Evolutionary conservation across 2,888 invertebrate species (phyloP).

Genomic region (Lampropteryx suffumata): DNA sequence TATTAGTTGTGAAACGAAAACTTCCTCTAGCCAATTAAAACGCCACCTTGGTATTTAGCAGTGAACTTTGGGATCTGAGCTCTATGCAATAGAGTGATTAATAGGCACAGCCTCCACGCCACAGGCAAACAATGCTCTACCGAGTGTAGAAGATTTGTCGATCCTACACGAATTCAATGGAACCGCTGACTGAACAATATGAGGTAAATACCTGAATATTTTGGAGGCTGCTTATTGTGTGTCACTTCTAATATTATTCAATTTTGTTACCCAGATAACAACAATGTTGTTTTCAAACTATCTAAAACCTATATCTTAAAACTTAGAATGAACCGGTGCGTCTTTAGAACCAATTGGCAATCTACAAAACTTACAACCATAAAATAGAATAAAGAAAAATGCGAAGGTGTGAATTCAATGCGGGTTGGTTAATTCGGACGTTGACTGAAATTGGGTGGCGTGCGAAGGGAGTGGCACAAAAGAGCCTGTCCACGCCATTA

Average conservation of each 20-base stretch:
- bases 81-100: constrained; percentile 17
- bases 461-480: constrained; percentile 39
- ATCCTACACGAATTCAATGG: constrained; percentile 8
- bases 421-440: constrained; percentile 51
- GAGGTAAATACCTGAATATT: not conserved
- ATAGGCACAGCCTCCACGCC: constrained; percentile 15
- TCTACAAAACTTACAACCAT: constrained; percentile 1
- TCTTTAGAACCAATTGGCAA: constrained; percentile 9
- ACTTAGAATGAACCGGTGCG: too few species aligned
- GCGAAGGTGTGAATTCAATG: constrained; percentile 50
- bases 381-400: constrained; percentile 35
- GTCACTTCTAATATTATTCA: too few species aligned
- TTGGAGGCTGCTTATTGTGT: constrained; percentile 1
- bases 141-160: constrained; percentile 22
- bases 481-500: constrained; percentile 64
- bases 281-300: too few species aligned
- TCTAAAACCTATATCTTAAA: too few species aligned
- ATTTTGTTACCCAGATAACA: too few species aligned
- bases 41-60: constrained; percentile 22
- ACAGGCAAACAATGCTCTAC: constrained; percentile 20
- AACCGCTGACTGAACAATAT: constrained; percentile 4
- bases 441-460: constrained; percentile 48
- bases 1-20: not conserved
- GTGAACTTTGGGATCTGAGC: constrained; percentile 14
- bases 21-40: constrained; percentile 4